phyloP scores from a whole-genome alignment of 2,888 invertebrate species.

The Byasa hedistus region DNA sequence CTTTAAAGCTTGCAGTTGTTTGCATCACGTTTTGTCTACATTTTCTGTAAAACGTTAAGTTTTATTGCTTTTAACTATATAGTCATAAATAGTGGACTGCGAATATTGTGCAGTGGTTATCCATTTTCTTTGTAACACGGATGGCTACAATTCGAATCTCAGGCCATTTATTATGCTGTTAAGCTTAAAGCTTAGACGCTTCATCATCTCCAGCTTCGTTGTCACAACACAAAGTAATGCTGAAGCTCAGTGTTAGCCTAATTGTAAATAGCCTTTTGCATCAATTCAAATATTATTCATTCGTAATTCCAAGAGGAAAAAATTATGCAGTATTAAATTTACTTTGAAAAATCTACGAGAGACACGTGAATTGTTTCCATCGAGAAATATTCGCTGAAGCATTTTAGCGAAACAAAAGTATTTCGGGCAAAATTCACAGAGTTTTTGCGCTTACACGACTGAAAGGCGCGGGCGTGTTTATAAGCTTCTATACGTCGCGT shows the following conservation, averaged over 20 bases:
- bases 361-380: constrained; percentile 22
- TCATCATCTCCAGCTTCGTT: too few species aligned
- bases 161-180: too few species aligned
- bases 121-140: too few species aligned
- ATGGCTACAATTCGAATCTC: too few species aligned
- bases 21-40: neutral
- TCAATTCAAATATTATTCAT: neutral
- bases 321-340: neutral
- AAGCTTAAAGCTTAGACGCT: too few species aligned
- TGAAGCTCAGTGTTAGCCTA: too few species aligned
- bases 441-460: constrained; percentile 15
- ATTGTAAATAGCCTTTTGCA: too few species aligned
- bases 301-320: neutral
- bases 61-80: neutral
- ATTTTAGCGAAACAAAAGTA: constrained; percentile 12
- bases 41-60: neutral
- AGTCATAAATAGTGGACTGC: neutral
- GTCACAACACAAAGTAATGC: too few species aligned
- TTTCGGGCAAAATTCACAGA: constrained; percentile 16
- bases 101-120: too few species aligned
- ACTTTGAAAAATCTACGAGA: constrained; percentile 8
- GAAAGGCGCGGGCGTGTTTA: constrained; percentile 21
- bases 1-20: neutral
- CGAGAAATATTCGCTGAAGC: constrained; percentile 23
- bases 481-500: constrained; percentile 11